Evolutionary conservation across 2,797 vertebrate genomes (phyloP), one percentile per base, ranked within the genome.

Genomic region (Gallirallus australis): DNA sequence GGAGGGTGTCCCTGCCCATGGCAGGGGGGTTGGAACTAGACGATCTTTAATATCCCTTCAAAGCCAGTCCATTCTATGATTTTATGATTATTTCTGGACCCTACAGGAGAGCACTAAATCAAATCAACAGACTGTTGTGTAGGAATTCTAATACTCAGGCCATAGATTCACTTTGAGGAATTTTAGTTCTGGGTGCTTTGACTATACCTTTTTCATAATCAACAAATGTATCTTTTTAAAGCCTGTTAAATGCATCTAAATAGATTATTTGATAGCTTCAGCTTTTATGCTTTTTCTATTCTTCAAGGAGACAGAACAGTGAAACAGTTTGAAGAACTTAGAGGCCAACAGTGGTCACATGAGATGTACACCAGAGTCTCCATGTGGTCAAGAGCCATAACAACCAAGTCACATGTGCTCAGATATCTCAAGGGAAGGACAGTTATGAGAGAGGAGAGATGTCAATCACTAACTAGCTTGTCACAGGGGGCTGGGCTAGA

Each of bases 401-500:
- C 24, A 79, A 33, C 48, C 54, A 56, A 68, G 9, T 21, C 19
- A 12, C 31, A 23, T 18, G 18, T 24, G 14, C 23, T 72, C 31
- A 69, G 77, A 61, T 23, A 65, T 7, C 66, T 93, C 50, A 72
- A 50, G 39, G 15, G n/a, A 48, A 68, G 12, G 9, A 79, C 14
- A 70, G 40, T n/a, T 10, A 17, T 7, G 15, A 72, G 33, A 63
- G 5, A 40, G 13, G 18, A 90, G 50, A 78, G 27, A 60, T 33
- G 24, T 2, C 1, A 1, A 2, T 63, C 30, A 48, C 16, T 25
- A 4, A 20, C 52, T n/a, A 42, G 23, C 30, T 11, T 28, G 31
- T 42, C 16, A 42, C 12, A 52, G n/a, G 1, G 16, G 6, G 2
- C 30, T 84, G 40, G 16, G 24, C 37, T 76, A 76, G 6, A 56